Conservation (phyloP, 2,113 vertebrate genomes). For the Mormyrus iriodes region DNA sequence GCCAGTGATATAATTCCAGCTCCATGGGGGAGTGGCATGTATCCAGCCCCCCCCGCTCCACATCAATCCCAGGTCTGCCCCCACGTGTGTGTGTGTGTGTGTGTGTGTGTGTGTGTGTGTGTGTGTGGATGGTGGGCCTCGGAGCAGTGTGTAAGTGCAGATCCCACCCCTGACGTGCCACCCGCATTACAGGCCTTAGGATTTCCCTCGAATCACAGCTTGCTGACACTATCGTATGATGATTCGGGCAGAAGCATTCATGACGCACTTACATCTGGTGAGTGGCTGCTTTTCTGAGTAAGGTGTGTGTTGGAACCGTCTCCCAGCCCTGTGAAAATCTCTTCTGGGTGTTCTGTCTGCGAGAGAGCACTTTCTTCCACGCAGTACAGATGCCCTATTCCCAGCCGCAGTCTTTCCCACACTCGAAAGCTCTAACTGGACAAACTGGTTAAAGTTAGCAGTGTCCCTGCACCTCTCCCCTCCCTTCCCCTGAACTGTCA, state of each 20-base stretch:
- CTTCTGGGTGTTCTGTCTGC: neutral
- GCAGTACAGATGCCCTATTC: neutral
- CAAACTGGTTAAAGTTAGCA: neutral
- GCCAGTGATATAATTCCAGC: neutral
- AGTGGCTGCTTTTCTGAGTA: neutral
- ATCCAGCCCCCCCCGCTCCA: neutral
- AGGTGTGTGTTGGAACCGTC: neutral
- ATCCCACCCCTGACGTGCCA: neutral
- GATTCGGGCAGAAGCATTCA: neutral
- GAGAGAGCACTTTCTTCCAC: neutral
- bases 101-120: neutral
- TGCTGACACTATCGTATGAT: neutral
- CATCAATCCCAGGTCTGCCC: neutral
- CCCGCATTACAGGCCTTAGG: neutral
- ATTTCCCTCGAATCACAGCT: neutral
- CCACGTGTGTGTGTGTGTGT: neutral
- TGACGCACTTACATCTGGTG: neutral
- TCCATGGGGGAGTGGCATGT: neutral
- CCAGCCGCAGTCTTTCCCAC: neutral
- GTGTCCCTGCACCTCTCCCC: neutral
- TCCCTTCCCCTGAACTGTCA: neutral
- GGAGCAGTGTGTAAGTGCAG: neutral
- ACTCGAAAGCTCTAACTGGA: neutral
- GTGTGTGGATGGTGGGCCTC: neutral
- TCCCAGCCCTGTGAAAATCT: neutral